A percentile compares a stretch with the other conserved stretches of the same genome.
Conservation (phyloP, 2,113 vertebrate genomes). For the Lipophrys pholis region DNA sequence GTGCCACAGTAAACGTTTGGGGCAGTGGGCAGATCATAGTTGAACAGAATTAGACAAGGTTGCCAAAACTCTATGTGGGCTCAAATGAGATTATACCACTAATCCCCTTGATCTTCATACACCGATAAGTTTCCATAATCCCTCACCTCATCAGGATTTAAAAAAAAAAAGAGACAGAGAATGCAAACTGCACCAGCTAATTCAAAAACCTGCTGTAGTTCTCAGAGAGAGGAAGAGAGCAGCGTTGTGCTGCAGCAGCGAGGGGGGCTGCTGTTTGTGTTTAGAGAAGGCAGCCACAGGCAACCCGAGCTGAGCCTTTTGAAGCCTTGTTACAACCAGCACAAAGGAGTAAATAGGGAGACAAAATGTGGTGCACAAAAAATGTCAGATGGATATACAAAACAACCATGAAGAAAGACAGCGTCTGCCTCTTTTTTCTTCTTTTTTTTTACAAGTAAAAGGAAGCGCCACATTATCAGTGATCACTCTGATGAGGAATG, state of each 20-base stretch:
- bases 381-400: conserved; percentile 22
- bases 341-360: conserved; percentile 48
- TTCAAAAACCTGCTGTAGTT: conserved; percentile 45
- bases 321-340: conserved; percentile 50
- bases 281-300: conserved; percentile 46
- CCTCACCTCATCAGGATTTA: conserved; percentile 66
- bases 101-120: conserved; percentile 76
- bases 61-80: conserved; percentile 65
- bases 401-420: conserved; percentile 17
- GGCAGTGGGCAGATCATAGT: conserved; percentile 53
- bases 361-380: conserved; percentile 24
- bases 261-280: conserved; percentile 31
- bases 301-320: conserved; percentile 47
- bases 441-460: no score
- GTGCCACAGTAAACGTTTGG: conserved; percentile 60
- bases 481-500: not conserved
- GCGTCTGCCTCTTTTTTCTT: conserved; percentile 3
- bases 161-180: conserved; percentile 18
- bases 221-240: not conserved
- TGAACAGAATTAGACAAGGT: conserved; percentile 64
- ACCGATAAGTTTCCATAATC: conserved; percentile 73
- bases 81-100: conserved; percentile 74
- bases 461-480: no score
- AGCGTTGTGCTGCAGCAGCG: conserved; percentile 12
- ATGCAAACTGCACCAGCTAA: conserved; percentile 56